Evolutionary conservation across 2,797 vertebrate genomes (phyloP), one percentile per base, ranked within the genome.

Genomic region (Masticophis lateralis): DNA sequence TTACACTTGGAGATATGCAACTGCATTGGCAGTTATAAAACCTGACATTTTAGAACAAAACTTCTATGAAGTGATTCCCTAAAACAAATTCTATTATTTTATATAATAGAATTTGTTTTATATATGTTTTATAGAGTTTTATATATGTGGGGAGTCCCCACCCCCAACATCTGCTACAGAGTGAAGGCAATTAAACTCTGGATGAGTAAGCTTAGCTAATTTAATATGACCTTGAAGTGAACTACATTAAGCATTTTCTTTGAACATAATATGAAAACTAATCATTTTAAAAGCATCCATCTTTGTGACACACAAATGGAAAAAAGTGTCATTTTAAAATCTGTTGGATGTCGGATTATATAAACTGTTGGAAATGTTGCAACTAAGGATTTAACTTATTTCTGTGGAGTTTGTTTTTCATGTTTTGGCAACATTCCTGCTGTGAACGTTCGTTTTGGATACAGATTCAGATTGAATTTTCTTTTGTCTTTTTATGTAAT

Each of bases 211-310:
- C 20, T 89, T 94, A 86, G 91, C 89, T 95, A 88, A 91, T 96
- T 94, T 92, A 88, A 28, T 37, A 18, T 92, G 93, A 93, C 88
- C 91, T 94, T 91, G 57, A 93, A 55, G 25, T 92, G 88, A 94
- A 87, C 91, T 92, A 57, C 60, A 22, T 51, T 91, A 74, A 93
- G 91, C 91, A 95, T 94, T 95, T 91, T 92, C 79, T 95, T 93
- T 96, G 92, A 94, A 91, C 16, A 43, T 55, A 74, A 47, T 51
- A 74, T 95, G 79, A 92, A 57, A 93, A 66, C 88, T 90, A 87
- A 90, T 92, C 51, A 90, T 69, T 91, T 94, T 94, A 93, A 96
- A 91, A 91, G 91, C 86, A 79, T 0, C 56, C 91, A 66, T 96
- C 55, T 47, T 32, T 8, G 0, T 37, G n/a, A 59, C 88, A 59